Evolutionary conservation across 2,113 vertebrate species (phyloP).

Genomic region (Eulacestoma nigropectus): DNA sequence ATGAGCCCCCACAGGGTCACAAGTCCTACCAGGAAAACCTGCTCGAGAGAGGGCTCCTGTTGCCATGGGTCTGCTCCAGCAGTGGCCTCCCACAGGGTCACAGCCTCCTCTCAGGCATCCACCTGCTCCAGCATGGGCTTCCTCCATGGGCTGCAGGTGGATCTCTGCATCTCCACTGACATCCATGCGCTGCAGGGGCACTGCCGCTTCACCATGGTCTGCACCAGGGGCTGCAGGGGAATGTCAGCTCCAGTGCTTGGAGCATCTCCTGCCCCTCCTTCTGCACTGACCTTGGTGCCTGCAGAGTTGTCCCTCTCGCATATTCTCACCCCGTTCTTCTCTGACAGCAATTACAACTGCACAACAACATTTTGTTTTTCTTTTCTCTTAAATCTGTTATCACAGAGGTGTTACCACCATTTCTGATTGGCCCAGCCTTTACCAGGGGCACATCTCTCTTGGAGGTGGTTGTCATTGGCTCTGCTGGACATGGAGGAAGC

Average conservation of each 20-base stretch:
- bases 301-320: not conserved
- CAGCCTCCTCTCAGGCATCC: not conserved
- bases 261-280: not conserved
- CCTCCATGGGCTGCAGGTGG: not conserved
- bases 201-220: not conserved
- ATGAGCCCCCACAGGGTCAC: not conserved
- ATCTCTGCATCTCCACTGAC: accelerated
- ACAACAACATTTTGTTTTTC: not conserved
- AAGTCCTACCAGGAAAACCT: not conserved
- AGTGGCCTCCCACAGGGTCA: too few relatives aligned
- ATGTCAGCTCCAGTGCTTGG: not conserved
- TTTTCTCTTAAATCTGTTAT: not conserved
- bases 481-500: not conserved
- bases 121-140: accelerated
- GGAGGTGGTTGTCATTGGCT: not conserved
- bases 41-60: accelerated
- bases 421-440: not conserved
- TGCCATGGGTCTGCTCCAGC: not conserved
- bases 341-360: not conserved
- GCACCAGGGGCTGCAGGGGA: accelerated
- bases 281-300: not conserved
- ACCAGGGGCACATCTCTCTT: too few relatives aligned
- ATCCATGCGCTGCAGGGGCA: not conserved
- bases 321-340: not conserved
- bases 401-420: not conserved